Evolutionary conservation across 2,113 vertebrate species (phyloP), one percentile per base, ranked within the genome.

Genomic region (Psophia crepitans): DNA sequence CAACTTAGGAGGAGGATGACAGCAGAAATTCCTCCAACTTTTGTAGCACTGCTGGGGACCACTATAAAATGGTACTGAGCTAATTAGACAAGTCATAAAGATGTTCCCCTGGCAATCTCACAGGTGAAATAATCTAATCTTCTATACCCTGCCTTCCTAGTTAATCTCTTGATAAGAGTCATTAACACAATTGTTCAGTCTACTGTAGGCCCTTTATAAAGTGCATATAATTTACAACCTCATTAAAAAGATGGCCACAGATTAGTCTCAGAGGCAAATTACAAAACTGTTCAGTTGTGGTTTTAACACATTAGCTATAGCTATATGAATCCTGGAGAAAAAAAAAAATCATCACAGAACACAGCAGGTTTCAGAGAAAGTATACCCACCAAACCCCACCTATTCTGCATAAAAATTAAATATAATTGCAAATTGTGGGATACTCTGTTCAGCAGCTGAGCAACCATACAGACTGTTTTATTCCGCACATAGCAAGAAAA

Each of bases 161-260:
- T 90, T 97, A 89, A 97, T 96, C 87, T 94, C 85, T 41, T 60
- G 70, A 61, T 92, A 97, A 90, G 82, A 96, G 82, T 94, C 95
- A 97, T 97, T 94, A 97, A 87, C 95, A 93, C 96, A 39, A 89
- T 89, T 96, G 93, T 69, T 88, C 96, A 90, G 82, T 85, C 77
- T 95, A 43, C 96, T 89, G 87, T 73, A 92, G 92, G 66, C 85
- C 80, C 86, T 74, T 93, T 77, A 77, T 58, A 84, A 96, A 93
- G 93, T 61, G 83, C 81, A 63, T 91, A 85, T 83, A 96, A 97
- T 97, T 97, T 96, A 97, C 89, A 88, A 86, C 64, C 73, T 76
- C 76, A 96, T 97, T 96, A 96, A 93, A 94, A 82, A 92, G 56
- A 86, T 88, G 86, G 94, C 85, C 85, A 84, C 70, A 74, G 78